Conservation (phyloP, 2,797 vertebrate species). For the Anniella stebbinsi region DNA sequence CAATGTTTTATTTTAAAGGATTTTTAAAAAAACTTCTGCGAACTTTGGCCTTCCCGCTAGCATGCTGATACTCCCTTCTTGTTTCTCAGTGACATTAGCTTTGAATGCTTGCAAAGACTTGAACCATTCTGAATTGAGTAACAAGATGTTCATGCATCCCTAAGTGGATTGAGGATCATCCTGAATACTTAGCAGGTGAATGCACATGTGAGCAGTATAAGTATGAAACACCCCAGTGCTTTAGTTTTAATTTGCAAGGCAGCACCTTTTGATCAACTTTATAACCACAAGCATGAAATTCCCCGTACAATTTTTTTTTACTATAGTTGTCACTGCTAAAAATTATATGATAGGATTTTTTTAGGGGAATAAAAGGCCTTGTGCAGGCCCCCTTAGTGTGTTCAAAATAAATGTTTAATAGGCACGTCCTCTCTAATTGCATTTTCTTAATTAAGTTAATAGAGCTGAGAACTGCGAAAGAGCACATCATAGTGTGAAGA, state of each 20-base stretch:
- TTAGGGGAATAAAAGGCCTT: constrained; percentile 21
- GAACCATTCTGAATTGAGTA: not conserved
- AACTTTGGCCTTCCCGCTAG: not conserved
- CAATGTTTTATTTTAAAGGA: not conserved
- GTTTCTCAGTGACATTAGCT: not conserved
- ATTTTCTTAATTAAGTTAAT: constrained; percentile 70
- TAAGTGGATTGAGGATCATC: not conserved
- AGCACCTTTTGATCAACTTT: not conserved
- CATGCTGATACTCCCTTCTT: not conserved
- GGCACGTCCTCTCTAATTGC: constrained; percentile 35
- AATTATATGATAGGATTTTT: not conserved
- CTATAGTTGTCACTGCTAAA: not conserved
- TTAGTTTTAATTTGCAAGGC: not conserved
- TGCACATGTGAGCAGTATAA: not conserved
- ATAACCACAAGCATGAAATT: not conserved
- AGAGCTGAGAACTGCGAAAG: constrained; percentile 53
- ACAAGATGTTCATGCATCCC: too few relatives aligned
- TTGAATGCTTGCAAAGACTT: not conserved
- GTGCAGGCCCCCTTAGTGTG: constrained; percentile 28
- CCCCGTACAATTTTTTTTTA: not conserved
- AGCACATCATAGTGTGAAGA: constrained; percentile 55
- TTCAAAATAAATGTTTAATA: constrained; percentile 56
- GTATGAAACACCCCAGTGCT: not conserved
- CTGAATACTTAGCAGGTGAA: not conserved
- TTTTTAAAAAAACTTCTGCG: not conserved